A percentile compares a stretch with the other conserved stretches of the same genome.
Evolutionary conservation across 2,888 invertebrate genomes (phyloP).

Genomic region (Monoplex corrugatus): DNA sequence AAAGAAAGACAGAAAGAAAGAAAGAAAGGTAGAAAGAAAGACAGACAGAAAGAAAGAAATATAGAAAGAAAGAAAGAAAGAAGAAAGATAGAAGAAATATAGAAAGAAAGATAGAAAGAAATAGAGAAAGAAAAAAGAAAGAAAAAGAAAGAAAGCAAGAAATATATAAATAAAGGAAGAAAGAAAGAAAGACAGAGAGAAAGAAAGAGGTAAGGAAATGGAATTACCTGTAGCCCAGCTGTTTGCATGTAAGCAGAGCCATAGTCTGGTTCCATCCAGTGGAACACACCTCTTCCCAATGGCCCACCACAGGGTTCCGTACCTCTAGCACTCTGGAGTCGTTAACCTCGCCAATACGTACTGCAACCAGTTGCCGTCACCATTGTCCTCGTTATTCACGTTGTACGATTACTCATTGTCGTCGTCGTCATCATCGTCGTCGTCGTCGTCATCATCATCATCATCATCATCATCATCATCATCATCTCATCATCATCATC

Average conservation of each 20-base stretch:
- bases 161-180: too few relatives aligned
- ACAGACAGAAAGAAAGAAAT: too few relatives aligned
- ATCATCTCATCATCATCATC: not conserved
- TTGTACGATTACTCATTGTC: not conserved
- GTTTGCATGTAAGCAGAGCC: slow-evolving; percentile 62
- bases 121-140: too few relatives aligned
- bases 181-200: too few relatives aligned
- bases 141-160: too few relatives aligned
- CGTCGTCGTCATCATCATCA: not conserved
- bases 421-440: not conserved
- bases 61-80: too few relatives aligned
- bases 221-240: slow-evolving; percentile 68
- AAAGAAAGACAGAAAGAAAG: too few relatives aligned
- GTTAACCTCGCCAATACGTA: slow-evolving; percentile 63
- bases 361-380: slow-evolving; percentile 58
- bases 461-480: not conserved
- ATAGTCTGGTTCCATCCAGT: slow-evolving; percentile 64
- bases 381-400: not conserved
- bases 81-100: too few relatives aligned
- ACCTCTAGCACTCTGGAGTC: slow-evolving; percentile 62
- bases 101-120: too few relatives aligned
- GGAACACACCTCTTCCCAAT: slow-evolving; percentile 71
- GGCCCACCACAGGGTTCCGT: slow-evolving; percentile 57
- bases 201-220: too few relatives aligned
- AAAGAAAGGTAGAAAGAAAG: too few relatives aligned